Conservation (phyloP, 1,140 invertebrate species). For the Hestina assimilis region DNA sequence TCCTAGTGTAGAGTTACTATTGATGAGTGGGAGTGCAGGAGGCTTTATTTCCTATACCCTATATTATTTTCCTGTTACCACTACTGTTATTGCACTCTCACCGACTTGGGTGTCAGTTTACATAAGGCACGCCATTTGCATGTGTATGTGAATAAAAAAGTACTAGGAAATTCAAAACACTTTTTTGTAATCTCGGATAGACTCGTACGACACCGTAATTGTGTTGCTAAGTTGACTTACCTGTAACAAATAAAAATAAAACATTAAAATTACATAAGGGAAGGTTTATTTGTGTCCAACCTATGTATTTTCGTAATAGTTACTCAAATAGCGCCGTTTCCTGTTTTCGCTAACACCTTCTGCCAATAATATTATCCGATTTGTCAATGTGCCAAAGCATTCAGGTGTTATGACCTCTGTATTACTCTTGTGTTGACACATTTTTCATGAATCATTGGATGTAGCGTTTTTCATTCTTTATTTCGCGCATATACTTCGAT, state of each 20-base stretch:
- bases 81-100: no score
- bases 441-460: conserved; percentile 40
- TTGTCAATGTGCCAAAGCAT: conserved; percentile 60
- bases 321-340: conserved; percentile 60
- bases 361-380: conserved; percentile 54
- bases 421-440: conserved; percentile 42
- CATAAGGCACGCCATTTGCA: no score
- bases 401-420: conserved; percentile 60
- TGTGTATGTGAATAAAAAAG: no score
- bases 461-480: conserved; percentile 11
- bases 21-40: no score
- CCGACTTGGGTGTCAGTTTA: no score
- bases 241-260: conserved; percentile 24
- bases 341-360: conserved; percentile 51
- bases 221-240: neutral
- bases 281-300: conserved; percentile 8
- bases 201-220: conserved; percentile 4
- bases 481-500: neutral
- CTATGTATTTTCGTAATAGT: conserved; percentile 31
- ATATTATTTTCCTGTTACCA: no score
- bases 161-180: no score
- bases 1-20: no score
- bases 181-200: no score
- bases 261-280: conserved; percentile 7
- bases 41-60: no score